Evolutionary conservation across 2,113 vertebrate species (phyloP), one percentile per base, ranked within the genome.

Genomic region (Agapornis roseicollis): DNA sequence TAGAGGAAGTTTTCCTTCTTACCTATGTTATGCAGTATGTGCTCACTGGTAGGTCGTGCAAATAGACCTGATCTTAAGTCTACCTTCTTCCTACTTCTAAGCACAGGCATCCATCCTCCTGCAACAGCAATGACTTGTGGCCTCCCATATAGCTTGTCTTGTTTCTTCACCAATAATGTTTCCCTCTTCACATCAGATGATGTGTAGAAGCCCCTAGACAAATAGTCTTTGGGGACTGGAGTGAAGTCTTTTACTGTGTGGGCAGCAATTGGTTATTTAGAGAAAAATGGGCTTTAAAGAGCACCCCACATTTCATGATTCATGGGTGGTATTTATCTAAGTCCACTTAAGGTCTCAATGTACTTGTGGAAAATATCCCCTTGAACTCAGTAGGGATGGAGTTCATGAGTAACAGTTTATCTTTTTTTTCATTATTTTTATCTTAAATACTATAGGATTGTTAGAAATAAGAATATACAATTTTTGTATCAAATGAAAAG

Each of bases 101-200:
- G 37, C 8, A 74, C 37, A 84, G 7, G 10, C 10, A 2, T 53
- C 31, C 0, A 0, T 66, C 18, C 12, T 78, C 3, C 24, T 58
- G 17, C 18, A 53, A 49, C 3, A 66, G 13, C 44, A 77, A 13
- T 27, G 49, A 27, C 29, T 80, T 5, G 1, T 37, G 12, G 27
- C 13, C 16, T 53, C 15, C 23, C 44, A 31, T 20, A 20, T 7
- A 50, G 6, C 13, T 44, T 25, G 3, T 20, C 17, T 16, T 49
- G 27, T 50, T 52, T 42, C 44, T 80, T 53, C 23, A 70, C 6
- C 13, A 70, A 18, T 7, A 29, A 6, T 20, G 4, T 29, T 49
- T 74, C 19, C 5, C 4, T 58, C 55, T 76, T 64, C 33, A 74
- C 33, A n/a, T n/a, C 28, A 80, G 35, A 71, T 18, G 19, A 50